These are phyloP conservation scores for Ectemnius lituratus DNA, from an alignment of 2,888 invertebrate species.

Conservation along the genomic window DNA sequence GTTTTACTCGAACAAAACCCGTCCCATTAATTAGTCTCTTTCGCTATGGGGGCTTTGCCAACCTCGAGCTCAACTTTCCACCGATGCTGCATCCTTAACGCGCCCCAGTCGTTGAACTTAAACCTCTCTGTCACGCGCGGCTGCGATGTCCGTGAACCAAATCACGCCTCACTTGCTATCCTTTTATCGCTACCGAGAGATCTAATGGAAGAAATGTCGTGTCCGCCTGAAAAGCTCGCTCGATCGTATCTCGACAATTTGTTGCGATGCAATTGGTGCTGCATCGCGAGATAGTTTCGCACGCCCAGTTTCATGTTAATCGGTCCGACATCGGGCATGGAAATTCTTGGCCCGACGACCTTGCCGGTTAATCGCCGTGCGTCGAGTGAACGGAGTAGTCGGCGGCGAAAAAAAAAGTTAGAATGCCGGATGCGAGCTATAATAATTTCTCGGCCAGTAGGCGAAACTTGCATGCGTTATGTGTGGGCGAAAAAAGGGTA, in stretches of 20 bases:
- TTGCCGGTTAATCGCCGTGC: slow-evolving; percentile 11
- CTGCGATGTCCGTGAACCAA: background rate
- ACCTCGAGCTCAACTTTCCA: too few relatives aligned
- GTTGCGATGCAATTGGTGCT: background rate
- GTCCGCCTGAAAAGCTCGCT: too few relatives aligned
- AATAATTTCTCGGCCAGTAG: slow-evolving; percentile 6
- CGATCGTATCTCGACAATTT: background rate
- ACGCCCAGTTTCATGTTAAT: slow-evolving; percentile 3
- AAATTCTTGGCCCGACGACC: slow-evolving; percentile 24
- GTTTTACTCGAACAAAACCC: too few relatives aligned
- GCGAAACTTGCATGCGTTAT: slow-evolving; percentile 29
- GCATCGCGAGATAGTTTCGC: background rate
- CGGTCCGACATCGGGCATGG: background rate
- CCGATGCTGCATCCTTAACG: too few relatives aligned
- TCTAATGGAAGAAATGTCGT: slow-evolving; percentile 4
- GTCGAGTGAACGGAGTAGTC: slow-evolving; percentile 15
- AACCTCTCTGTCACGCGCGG: background rate
- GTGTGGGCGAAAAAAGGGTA: background rate
- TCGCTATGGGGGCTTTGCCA: too few relatives aligned
- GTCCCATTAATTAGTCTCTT: too few relatives aligned
- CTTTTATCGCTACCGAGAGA: background rate
- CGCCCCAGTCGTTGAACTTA: background rate
- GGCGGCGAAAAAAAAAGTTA: slow-evolving; percentile 15
- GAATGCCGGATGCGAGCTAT: slow-evolving; percentile 33
- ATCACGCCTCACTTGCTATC: background rate